Conservation (phyloP, 2,797 vertebrate genomes). For the Cirrhinus molitorella region DNA sequence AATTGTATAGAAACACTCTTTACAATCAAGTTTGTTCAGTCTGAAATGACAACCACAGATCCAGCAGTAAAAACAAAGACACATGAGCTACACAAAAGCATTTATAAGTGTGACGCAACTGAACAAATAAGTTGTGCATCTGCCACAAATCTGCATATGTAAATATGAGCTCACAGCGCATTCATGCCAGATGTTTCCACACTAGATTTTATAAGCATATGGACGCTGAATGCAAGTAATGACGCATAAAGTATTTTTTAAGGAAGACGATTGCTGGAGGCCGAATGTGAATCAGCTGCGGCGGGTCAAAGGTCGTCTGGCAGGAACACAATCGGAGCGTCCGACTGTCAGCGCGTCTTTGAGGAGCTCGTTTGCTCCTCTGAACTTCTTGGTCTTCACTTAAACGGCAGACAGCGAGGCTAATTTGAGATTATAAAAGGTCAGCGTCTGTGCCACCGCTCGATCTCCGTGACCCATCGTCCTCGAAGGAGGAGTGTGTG, state of each 20-base stretch:
- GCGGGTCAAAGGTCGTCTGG: slow-evolving; percentile 6
- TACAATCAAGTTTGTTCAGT: not conserved
- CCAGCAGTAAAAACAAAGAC: not conserved
- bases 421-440: slow-evolving; percentile 21
- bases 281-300: not conserved
- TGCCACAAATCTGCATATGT: not conserved
- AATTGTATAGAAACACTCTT: not conserved
- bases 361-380: not conserved
- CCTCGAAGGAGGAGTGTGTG: not conserved
- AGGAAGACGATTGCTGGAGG: not conserved
- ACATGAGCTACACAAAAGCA: not conserved
- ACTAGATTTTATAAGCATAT: not conserved
- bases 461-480: not conserved
- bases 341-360: not conserved
- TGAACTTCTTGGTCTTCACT: not conserved
- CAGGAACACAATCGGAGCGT: not conserved
- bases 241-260: not conserved
- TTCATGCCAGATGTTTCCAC: not conserved
- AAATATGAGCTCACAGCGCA: not conserved
- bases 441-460: not conserved
- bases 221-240: not conserved
- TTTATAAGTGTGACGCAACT: not conserved
- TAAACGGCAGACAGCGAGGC: slow-evolving; percentile 3
- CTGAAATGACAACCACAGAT: not conserved
- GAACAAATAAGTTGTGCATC: not conserved